Conservation (phyloP, 53 echinoderm and acorn worm species). For the Astropecten irregularis region DNA sequence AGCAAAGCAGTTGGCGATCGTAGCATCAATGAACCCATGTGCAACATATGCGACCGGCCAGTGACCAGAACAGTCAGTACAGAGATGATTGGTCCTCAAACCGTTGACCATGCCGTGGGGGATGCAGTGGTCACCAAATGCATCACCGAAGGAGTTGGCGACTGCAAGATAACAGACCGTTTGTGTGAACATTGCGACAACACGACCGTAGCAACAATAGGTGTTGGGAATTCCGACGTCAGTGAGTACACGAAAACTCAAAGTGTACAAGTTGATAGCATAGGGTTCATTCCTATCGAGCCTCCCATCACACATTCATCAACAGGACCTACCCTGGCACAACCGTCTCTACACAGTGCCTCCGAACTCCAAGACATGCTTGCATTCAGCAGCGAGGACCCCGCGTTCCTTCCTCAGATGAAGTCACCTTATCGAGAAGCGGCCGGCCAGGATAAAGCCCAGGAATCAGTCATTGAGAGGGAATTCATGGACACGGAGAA, state of each 20-base stretch:
- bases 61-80: conserved; percentile 65
- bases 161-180: conserved; percentile 72
- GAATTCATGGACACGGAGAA: conserved; percentile 18
- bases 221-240: conserved; percentile 69
- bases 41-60: conserved; percentile 74
- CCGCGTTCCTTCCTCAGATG: conserved; percentile 19
- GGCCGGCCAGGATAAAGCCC: background rate
- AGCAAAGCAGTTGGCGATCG: conserved; percentile 68
- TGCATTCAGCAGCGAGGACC: conserved; percentile 4
- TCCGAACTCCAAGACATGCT: conserved; percentile 32
- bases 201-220: conserved; percentile 58
- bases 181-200: conserved; percentile 80
- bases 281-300: conserved; percentile 27
- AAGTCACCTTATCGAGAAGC: background rate
- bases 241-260: conserved; percentile 69
- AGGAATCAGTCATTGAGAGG: background rate
- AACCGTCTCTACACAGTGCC: background rate
- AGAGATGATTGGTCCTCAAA: conserved; percentile 49
- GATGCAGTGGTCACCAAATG: conserved; percentile 24
- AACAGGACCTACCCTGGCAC: conserved; percentile 25
- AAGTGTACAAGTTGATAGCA: conserved; percentile 53
- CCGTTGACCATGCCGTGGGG: conserved; percentile 61
- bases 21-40: conserved; percentile 64
- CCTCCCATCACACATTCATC: conserved; percentile 14
- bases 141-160: conserved; percentile 58